Percentiles rank a stretch among this genome's conserved stretches.
Evolutionary conservation across 2,797 vertebrate species (phyloP).

Genomic region (Clarias platycephalus): DNA sequence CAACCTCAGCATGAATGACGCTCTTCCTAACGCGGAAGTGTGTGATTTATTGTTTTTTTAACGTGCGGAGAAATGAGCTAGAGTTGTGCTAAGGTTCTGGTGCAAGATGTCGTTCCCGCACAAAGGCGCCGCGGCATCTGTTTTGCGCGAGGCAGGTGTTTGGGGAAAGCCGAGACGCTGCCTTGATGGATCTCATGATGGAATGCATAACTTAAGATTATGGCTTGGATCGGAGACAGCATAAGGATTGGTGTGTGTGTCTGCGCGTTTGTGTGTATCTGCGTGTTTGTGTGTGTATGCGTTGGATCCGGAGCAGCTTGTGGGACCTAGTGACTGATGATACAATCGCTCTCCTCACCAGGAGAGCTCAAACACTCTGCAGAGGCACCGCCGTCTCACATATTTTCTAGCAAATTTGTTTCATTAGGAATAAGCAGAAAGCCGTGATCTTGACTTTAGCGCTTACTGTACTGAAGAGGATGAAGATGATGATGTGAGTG

Average conservation of each 20-base stretch:
- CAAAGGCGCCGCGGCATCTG: conserved; percentile 14
- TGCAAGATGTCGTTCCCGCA: background rate
- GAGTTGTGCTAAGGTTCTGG: background rate
- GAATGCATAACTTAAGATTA: conserved; percentile 33
- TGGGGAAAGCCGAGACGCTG: conserved; percentile 7
- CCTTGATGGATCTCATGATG: conserved; percentile 13
- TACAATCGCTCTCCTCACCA: conserved; percentile 25
- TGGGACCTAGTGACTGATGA: conserved; percentile 44
- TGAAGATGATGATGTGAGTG: too few relatives aligned
- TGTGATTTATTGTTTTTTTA: background rate
- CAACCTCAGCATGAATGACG: background rate
- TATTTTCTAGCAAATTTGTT: background rate
- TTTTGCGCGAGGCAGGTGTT: conserved; percentile 34
- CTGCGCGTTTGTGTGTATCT: background rate
- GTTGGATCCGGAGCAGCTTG: conserved; percentile 42
- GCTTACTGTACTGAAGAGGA: background rate
- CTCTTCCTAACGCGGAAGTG: background rate
- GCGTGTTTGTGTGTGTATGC: background rate
- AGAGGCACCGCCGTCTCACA: conserved; percentile 6
- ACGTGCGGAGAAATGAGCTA: background rate
- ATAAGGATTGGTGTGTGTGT: background rate
- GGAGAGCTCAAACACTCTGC: conserved; percentile 44
- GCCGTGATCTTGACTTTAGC: background rate
- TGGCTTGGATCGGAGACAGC: conserved; percentile 23
- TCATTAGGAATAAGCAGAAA: too few relatives aligned